Conservation (phyloP, 2,888 invertebrate species). For the Drosophila pullipes region DNA sequence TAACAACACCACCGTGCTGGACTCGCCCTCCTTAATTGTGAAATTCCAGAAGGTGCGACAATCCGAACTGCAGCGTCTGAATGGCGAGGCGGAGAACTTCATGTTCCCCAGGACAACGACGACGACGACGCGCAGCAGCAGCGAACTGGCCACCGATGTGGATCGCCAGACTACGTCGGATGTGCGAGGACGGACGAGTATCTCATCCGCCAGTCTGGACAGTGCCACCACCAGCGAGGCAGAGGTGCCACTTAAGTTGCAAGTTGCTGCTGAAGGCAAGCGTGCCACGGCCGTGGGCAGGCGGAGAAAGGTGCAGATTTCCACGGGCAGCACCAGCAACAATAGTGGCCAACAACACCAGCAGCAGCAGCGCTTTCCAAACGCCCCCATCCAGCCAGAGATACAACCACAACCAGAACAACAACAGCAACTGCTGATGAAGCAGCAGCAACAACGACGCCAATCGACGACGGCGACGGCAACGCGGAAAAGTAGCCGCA, state of each 20-base stretch:
- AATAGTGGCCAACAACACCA: slow-evolving; percentile 59
- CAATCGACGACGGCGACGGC: slow-evolving; percentile 69
- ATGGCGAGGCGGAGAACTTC: slow-evolving; percentile 94
- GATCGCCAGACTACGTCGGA: slow-evolving; percentile 86
- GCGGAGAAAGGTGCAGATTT: slow-evolving; percentile 62
- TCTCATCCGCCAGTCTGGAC: slow-evolving; percentile 74
- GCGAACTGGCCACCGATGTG: slow-evolving; percentile 86
- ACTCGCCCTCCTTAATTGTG: slow-evolving; percentile 87
- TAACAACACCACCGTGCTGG: slow-evolving; percentile 55
- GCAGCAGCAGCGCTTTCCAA: slow-evolving; percentile 82
- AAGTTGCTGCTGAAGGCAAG: slow-evolving; percentile 6
- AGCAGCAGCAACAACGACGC: slow-evolving; percentile 33
- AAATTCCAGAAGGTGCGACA: slow-evolving; percentile 91
- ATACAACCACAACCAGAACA: slow-evolving; percentile 50
- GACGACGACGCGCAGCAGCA: slow-evolving; percentile 86
- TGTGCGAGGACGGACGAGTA: slow-evolving; percentile 68
- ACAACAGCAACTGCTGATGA: slow-evolving; percentile 45
- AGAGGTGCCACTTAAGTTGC: slow-evolving; percentile 17
- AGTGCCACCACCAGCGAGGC: slow-evolving; percentile 62
- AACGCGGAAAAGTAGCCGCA: slow-evolving; percentile 82
- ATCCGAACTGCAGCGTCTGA: slow-evolving; percentile 90
- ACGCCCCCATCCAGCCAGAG: slow-evolving; percentile 85
- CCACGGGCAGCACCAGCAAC: slow-evolving; percentile 57
- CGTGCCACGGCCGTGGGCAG: slow-evolving; percentile 69
- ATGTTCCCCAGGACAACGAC: slow-evolving; percentile 90